Evolutionary conservation across 2,888 invertebrate species (phyloP), one percentile per base, ranked within the genome.

Genomic region (Apodemia zela): DNA sequence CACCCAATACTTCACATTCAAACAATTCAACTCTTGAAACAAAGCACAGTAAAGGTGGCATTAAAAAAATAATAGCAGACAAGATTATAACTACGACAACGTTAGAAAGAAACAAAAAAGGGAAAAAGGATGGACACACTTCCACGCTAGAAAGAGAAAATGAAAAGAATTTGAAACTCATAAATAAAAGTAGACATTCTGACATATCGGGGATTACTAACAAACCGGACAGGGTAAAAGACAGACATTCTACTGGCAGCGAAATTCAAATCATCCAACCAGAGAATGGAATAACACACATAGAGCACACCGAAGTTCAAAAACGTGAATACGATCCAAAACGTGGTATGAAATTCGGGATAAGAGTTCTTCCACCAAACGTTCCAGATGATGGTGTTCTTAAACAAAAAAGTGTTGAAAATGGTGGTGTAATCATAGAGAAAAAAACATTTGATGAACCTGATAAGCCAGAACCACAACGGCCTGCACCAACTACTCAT

Each of bases 261-360:
- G 90, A 90, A n/a, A 75, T 85, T 61, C 87, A 87, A 73, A 85
- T 89, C 2, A 87, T 85, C 61, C 86, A 84, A 68, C 82, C 87
- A 58, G 90, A 91, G 65, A 91, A 89, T 67, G 85, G 89, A 0
- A 76, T 85, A 18, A 71, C 79, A 51, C 80, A 84, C 66, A 75
- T 89, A 35, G 93, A 93, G 73, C 87, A 90, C 38, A 77, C 84
- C 1, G 93, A 93, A 79, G 76, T 84, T 0, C 93, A 93, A 73
- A 93, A 93, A 75, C 86, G 89, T 67, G 93, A 93, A 69, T 87
- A 92, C 57, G 93, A 93, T 65, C 84, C 89, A 0, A 93, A 92
- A 69, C 92, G 93, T 66, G 94, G 92, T 60, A 93, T 93, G 81
- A 95, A 95, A 77, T 95, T 95, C 63, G 95, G 95, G 0, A 94